Conservation (phyloP, 2,797 vertebrate species). For the Staurois parvus region DNA sequence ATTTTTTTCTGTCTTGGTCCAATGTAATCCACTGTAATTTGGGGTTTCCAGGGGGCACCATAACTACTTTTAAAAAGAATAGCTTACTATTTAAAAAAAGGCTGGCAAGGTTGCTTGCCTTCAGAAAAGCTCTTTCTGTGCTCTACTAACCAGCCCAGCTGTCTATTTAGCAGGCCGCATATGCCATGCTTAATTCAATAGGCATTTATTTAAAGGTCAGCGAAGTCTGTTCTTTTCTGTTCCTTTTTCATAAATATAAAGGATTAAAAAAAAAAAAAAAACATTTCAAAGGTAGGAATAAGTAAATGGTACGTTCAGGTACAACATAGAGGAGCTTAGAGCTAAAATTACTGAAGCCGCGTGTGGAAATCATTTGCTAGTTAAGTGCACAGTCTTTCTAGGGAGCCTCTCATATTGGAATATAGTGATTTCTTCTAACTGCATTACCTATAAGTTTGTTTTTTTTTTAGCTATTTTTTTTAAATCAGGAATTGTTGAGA, state of each 20-base stretch:
- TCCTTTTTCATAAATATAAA: slow-evolving; percentile 31
- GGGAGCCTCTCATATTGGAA: slow-evolving; percentile 60
- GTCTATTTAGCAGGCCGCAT: slow-evolving; percentile 30
- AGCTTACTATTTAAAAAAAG: background rate
- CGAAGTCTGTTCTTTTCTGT: slow-evolving; percentile 61
- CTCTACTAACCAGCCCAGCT: background rate
- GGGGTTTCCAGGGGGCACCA: too few relatives aligned
- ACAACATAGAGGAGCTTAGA: slow-evolving; percentile 64
- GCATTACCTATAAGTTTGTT: slow-evolving; percentile 63
- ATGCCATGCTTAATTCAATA: slow-evolving; percentile 42
- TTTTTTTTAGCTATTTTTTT: slow-evolving; percentile 64
- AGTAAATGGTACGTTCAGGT: slow-evolving; percentile 63
- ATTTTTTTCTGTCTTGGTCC: too few relatives aligned
- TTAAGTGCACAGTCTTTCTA: slow-evolving; percentile 63
- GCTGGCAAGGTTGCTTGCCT: background rate
- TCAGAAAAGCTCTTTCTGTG: slow-evolving; percentile 4
- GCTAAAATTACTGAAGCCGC: slow-evolving; percentile 67
- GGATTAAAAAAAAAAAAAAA: slow-evolving; percentile 49
- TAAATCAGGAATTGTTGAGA: slow-evolving; percentile 62
- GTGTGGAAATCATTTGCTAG: slow-evolving; percentile 64
- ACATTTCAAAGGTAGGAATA: slow-evolving; percentile 58
- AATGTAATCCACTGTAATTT: too few relatives aligned
- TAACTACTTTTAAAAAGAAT: too few relatives aligned
- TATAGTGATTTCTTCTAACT: slow-evolving; percentile 60
- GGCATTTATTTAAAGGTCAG: slow-evolving; percentile 56